These are phyloP conservation scores for Hephaestus fuliginosus DNA, from an alignment of 2,797 vertebrate species.

Conservation along the genomic window DNA sequence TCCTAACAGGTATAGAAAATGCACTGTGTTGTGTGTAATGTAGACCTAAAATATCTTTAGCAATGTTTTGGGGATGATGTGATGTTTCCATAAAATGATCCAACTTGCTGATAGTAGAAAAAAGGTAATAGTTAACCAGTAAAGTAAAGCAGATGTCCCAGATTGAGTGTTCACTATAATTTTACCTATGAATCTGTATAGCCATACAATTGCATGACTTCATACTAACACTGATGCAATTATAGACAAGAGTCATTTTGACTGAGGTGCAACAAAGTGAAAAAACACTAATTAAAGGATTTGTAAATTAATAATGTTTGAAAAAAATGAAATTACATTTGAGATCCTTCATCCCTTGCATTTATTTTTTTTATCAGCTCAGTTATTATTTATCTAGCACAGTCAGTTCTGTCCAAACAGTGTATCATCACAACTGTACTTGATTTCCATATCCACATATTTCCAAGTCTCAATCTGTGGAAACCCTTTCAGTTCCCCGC, in stretches of 20 bases:
- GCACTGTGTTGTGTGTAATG: neutral
- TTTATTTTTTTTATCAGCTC: neutral
- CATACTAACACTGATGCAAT: neutral
- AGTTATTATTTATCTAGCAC: neutral
- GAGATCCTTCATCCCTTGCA: too few species aligned
- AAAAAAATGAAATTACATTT: too few species aligned
- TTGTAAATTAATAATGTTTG: neutral
- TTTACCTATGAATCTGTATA: neutral
- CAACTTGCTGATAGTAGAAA: neutral
- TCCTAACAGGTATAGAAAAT: neutral
- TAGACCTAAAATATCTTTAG: neutral
- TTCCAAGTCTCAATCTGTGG: conserved; percentile 1
- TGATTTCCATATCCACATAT: too few species aligned
- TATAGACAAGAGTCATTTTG: neutral
- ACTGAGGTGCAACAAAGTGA: neutral
- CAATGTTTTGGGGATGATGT: neutral
- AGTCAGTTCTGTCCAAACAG: neutral
- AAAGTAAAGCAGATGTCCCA: conserved; percentile 18
- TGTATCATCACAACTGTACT: too few species aligned
- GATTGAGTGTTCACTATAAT: neutral
- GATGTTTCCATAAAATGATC: conserved; percentile 22
- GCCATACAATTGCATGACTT: neutral
- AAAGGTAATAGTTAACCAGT: neutral
- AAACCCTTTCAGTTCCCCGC: conserved; percentile 42
- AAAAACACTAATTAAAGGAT: neutral